These are phyloP conservation scores for Theocolax elegans DNA, from an alignment of 1,140 invertebrate genomes.

Conservation along the genomic window DNA sequence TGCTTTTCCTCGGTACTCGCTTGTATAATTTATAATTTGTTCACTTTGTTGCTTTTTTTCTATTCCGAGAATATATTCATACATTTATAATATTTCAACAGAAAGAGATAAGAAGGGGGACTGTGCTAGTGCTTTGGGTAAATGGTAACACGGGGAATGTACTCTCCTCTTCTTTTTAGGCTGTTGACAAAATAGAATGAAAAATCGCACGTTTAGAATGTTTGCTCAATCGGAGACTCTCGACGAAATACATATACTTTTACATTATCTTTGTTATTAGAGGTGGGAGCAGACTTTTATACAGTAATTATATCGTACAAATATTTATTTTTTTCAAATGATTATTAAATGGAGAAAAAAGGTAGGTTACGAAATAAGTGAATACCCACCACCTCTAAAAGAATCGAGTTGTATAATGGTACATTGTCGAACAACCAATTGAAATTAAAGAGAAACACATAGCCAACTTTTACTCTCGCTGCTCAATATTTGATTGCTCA, in stretches of 20 bases:
- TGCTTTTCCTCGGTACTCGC: conserved; percentile 23
- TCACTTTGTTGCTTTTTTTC: conserved; percentile 37
- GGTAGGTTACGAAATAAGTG: no score
- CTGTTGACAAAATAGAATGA: conserved; percentile 69
- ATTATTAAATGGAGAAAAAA: no score
- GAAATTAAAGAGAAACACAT: neutral
- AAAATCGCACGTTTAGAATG: conserved; percentile 58
- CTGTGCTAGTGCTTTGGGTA: conserved; percentile 60
- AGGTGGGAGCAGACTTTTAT: no score
- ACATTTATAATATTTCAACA: conserved; percentile 41
- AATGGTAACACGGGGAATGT: conserved; percentile 57
- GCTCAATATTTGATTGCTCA: no score
- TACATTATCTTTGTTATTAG: no score
- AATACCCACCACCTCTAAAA: conserved; percentile 7
- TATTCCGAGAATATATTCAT: conserved; percentile 36
- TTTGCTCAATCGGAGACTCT: neutral
- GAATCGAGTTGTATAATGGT: neutral
- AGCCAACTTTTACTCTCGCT: conserved; percentile 3
- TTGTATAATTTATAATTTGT: conserved; percentile 26
- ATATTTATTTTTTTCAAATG: no score
- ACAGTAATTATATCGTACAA: no score
- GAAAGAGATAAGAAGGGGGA: conserved; percentile 37
- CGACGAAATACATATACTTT: neutral
- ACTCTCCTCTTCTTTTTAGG: conserved; percentile 67
- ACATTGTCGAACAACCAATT: no score